Base-by-base conservation (phyloP, 2,797 vertebrate species). In the Leucoraja ocellata region DNA sequence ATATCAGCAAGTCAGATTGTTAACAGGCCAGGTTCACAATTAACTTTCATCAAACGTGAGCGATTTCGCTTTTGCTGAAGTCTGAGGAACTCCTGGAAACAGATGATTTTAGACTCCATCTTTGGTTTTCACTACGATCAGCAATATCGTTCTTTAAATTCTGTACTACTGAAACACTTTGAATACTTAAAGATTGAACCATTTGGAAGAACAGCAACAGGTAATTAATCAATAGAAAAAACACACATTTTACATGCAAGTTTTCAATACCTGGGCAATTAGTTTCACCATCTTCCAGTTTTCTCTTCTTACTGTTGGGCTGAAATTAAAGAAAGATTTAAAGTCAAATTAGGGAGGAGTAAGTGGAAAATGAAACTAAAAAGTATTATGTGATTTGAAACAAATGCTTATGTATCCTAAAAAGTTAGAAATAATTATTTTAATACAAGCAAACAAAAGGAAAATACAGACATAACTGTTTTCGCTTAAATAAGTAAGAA, bases 301-400 rank as follows among this genome's bases (percentile, higher is more conserved):
- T 99, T 94, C 98, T 97, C 95, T 99, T 99, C 96, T 99, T 99
- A 94, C 98, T 97, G 96, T 98, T 98, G 96, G 98, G 98, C 99
- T 99, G 95, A 93, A 74, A 93, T 94, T 5, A 83, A 83, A 46
- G 11, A 74, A 73, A 54, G 28, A 74, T 28, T 91, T 25, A 68
- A 88, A 88, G 36, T 88, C 61, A 68, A 68, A 68, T 65, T 88
- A 61, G 16, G 84, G 21, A 68, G 84, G n/a, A 88, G 18, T 9
- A 68, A 88, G 9, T 36, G 1, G 32, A 68, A 39, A 36, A 18
- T 36, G 18, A 68, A 88, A 25, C n/a, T 23, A 10, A 32, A 36
- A n/a, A 36, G 65, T 1, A 81, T 58, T 18, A 68, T 8, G 63
- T 16, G n/a, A 65, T 28, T 28, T 86, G 16, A 65, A 65, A 61